phyloP scores from a whole-genome alignment of 30 jellyfish, hydroid and myxozoan species.

The Cassiopea andromeda region DNA sequence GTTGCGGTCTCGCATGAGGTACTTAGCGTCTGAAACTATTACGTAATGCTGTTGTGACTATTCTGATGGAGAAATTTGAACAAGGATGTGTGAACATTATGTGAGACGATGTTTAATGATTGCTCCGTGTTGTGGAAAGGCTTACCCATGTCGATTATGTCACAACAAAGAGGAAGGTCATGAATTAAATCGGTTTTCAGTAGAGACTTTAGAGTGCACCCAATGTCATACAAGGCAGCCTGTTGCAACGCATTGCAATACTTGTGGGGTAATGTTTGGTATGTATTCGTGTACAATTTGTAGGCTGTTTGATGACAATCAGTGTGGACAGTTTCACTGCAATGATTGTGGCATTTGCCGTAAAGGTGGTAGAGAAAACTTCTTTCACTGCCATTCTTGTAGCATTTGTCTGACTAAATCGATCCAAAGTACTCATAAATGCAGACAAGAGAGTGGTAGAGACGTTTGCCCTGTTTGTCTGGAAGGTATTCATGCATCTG shows the following conservation, averaged over 20 bases:
- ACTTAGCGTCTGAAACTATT: too few species aligned
- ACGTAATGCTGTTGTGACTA: too few species aligned
- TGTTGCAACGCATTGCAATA: constrained; percentile 67
- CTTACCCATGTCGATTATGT: constrained; percentile 78
- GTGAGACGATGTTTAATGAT: constrained; percentile 74
- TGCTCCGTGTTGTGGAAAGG: constrained; percentile 85
- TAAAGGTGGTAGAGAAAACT: constrained; percentile 87
- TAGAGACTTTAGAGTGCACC: constrained; percentile 53
- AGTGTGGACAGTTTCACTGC: constrained; percentile 89
- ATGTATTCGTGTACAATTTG: constrained; percentile 80
- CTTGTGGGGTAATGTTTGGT: constrained; percentile 88
- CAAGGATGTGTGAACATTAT: constrained; percentile 63
- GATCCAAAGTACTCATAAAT: constrained; percentile 67
- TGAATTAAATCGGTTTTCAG: constrained; percentile 71
- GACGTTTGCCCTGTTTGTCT: constrained; percentile 92
- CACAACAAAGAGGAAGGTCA: constrained; percentile 75
- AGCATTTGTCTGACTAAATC: constrained; percentile 67
- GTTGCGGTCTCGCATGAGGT: too few species aligned
- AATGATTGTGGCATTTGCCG: constrained; percentile 93
- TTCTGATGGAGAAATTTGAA: too few species aligned
- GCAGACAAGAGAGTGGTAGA: constrained; percentile 81
- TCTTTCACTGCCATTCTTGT: constrained; percentile 79
- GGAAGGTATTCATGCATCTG: constrained; percentile 73
- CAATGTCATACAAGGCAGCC: constrained; percentile 76
- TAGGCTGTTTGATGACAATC: constrained; percentile 86